Conservation (phyloP, 1,140 invertebrate species). For the Cotesia chilonis region DNA sequence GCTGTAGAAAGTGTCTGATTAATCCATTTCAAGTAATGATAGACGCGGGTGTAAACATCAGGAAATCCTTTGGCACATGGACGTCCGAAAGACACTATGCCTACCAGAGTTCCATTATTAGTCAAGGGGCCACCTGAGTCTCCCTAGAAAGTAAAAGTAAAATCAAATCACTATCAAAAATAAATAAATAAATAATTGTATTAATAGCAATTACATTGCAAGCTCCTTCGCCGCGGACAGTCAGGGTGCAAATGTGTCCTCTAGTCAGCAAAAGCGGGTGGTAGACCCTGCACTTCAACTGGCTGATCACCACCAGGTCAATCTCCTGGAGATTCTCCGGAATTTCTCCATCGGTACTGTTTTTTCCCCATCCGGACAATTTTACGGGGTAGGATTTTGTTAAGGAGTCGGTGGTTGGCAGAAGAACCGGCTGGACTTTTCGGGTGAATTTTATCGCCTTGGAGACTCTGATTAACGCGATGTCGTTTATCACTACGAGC, state of each 20-base stretch:
- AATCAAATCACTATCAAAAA: neutral
- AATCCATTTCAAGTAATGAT: constrained; percentile 60
- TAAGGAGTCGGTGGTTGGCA: constrained; percentile 38
- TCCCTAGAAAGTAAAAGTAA: constrained; percentile 52
- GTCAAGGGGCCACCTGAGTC: constrained; percentile 67
- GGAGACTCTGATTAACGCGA: constrained; percentile 64
- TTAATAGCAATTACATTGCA: constrained; percentile 23
- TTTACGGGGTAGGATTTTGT: constrained; percentile 32
- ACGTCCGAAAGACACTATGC: constrained; percentile 69
- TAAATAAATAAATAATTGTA: neutral
- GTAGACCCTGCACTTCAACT: constrained; percentile 29
- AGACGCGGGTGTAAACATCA: constrained; percentile 67
- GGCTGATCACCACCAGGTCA: constrained; percentile 40
- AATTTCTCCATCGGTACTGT: constrained; percentile 45
- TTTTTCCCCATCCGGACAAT: constrained; percentile 66
- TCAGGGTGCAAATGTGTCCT: constrained; percentile 22
- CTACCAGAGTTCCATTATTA: constrained; percentile 56
- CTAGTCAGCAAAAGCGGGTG: neutral
- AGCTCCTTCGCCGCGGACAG: constrained; percentile 12
- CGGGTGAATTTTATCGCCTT: constrained; percentile 46
- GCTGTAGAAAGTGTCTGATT: too few relatives aligned
- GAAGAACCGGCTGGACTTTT: constrained; percentile 52
- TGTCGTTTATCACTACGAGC: constrained; percentile 55
- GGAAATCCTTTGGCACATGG: constrained; percentile 68
- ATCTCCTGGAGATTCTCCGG: constrained; percentile 52